Conservation (phyloP, 2,113 vertebrate genomes). For the Stegostoma tigrinum region DNA sequence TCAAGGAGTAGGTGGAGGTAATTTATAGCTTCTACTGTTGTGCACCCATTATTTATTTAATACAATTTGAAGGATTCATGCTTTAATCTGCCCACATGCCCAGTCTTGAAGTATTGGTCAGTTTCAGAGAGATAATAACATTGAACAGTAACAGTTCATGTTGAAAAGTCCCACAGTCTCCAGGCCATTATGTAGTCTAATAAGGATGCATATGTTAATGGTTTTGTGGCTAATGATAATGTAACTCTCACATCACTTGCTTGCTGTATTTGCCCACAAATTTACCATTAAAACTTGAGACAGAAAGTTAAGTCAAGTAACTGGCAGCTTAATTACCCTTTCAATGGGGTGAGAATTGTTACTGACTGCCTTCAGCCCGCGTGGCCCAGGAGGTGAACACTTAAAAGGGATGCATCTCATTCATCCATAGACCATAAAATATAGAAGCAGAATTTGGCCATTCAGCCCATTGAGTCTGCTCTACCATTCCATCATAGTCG, state of each 20-base stretch:
- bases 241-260: not conserved
- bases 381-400: not conserved
- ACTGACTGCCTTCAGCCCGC: not conserved
- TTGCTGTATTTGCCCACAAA: not conserved
- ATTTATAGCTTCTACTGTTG: no score
- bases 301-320: not conserved
- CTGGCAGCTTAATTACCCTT: not conserved
- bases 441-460: no score
- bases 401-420: not conserved
- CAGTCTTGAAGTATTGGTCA: not conserved
- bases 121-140: not conserved
- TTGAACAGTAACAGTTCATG: not conserved
- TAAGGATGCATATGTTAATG: no score
- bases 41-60: not conserved
- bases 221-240: no score
- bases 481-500: no score
- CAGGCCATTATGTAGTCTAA: not conserved
- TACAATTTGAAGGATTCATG: not conserved
- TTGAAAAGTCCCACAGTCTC: not conserved
- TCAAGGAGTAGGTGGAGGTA: no score
- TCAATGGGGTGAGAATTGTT: not conserved
- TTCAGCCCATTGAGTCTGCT: no score
- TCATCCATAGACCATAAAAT: no score
- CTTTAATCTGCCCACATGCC: not conserved
- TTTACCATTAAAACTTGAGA: not conserved